Evolutionary conservation across 1,140 invertebrate genomes (phyloP).

Genomic region (Himalopsyche phryganea): DNA sequence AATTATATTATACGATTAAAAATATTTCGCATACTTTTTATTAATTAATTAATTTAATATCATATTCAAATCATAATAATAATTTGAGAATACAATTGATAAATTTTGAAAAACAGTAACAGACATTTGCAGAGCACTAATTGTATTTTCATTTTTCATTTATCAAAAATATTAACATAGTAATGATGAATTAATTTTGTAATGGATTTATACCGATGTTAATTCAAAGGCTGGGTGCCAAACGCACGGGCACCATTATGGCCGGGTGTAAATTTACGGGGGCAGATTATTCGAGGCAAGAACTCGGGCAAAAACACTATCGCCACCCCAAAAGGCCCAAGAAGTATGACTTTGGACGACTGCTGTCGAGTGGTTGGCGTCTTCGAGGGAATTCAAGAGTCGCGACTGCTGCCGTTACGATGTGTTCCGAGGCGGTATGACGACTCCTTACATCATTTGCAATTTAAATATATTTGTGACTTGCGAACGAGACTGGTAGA

Average conservation of each 20-base stretch:
- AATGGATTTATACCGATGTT: too few species aligned
- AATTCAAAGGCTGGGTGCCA: background rate
- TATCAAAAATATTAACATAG: too few species aligned
- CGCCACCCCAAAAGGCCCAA: background rate
- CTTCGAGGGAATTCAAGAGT: constrained; percentile 22
- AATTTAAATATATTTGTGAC: constrained; percentile 33
- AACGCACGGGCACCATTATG: constrained; percentile 1
- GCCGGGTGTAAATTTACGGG: constrained; percentile 18
- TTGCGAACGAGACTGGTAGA: constrained; percentile 10
- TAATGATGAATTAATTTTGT: too few species aligned
- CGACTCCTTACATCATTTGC: constrained; percentile 28
- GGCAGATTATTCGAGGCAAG: constrained; percentile 11
- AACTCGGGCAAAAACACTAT: constrained; percentile 23
- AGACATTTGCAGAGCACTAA: too few species aligned
- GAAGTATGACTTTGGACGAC: background rate
- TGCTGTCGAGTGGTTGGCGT: constrained; percentile 14
- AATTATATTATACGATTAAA: too few species aligned
- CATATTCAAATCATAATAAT: too few species aligned
- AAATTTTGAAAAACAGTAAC: too few species aligned
- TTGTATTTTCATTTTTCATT: too few species aligned
- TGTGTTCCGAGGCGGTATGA: constrained; percentile 23
- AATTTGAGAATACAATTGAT: too few species aligned
- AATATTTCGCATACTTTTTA: too few species aligned
- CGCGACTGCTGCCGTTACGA: constrained; percentile 30
- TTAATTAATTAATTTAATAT: too few species aligned